Evolutionary conservation across 2,113 vertebrate species (phyloP).

Genomic region (Atractosteus spatula): DNA sequence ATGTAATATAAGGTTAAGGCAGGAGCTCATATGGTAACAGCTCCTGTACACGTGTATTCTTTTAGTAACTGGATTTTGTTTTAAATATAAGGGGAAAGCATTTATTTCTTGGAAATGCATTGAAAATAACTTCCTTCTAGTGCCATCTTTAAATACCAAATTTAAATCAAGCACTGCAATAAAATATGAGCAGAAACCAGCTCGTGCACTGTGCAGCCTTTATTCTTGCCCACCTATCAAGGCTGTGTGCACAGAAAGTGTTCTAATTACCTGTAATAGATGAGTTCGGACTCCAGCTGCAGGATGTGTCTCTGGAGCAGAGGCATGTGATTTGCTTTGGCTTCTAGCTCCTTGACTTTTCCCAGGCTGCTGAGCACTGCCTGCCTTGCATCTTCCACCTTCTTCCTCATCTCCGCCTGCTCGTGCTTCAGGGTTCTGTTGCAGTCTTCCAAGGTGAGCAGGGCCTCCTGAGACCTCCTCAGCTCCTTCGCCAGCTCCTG

Average conservation of each 20-base stretch:
- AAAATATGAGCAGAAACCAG: too few relatives aligned
- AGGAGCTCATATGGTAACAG: too few relatives aligned
- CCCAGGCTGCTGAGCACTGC: conserved; percentile 71
- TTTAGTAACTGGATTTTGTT: too few relatives aligned
- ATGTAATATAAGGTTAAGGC: too few relatives aligned
- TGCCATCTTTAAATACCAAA: too few relatives aligned
- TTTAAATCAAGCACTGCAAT: too few relatives aligned
- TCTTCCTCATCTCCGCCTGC: conserved; percentile 78
- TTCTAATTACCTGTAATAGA: conserved; percentile 75
- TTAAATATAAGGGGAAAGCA: too few relatives aligned
- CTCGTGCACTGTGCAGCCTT: too few relatives aligned
- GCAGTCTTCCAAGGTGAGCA: conserved; percentile 69
- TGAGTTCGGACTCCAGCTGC: conserved; percentile 78
- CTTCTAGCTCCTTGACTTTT: conserved; percentile 88
- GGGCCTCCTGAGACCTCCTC: conserved; percentile 65
- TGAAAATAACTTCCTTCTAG: too few relatives aligned
- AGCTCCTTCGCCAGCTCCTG: conserved; percentile 79
- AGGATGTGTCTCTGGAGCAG: conserved; percentile 68
- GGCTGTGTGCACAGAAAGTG: not conserved
- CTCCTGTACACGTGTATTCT: too few relatives aligned
- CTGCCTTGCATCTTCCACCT: conserved; percentile 80
- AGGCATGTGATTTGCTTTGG: conserved; percentile 72
- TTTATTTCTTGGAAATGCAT: too few relatives aligned
- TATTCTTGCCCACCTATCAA: too few relatives aligned
- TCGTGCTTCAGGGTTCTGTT: conserved; percentile 74